These are phyloP conservation scores for Pachypanchax playfairii DNA, from an alignment of 2,113 vertebrate species.

Conservation along the genomic window DNA sequence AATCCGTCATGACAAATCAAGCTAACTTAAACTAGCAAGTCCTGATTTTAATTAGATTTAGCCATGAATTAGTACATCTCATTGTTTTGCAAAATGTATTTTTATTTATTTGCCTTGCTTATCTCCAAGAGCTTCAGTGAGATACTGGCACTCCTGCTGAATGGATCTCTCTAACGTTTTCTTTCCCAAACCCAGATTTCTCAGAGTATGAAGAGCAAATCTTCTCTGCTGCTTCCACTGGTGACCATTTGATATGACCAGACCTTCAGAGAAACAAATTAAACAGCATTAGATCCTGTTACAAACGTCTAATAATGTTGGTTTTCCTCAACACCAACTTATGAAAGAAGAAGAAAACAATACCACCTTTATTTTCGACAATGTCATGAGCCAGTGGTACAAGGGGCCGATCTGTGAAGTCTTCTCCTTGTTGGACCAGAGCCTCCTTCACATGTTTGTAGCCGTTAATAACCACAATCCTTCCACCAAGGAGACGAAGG, in stretches of 20 bases:
- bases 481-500: not conserved
- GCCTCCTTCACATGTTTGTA: conserved; percentile 78
- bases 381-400: conserved; percentile 16
- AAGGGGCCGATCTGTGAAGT: conserved; percentile 61
- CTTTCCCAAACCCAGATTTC: conserved; percentile 84
- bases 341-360: not conserved
- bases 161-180: conserved; percentile 78
- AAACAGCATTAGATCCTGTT: too few species aligned
- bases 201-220: conserved; percentile 78
- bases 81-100: too few species aligned
- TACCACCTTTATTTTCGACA: conserved; percentile 59
- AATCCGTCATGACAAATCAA: too few species aligned
- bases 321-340: too few species aligned
- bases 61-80: too few species aligned
- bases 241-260: conserved; percentile 67
- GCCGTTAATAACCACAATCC: conserved; percentile 60
- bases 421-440: conserved; percentile 74
- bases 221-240: conserved; percentile 81
- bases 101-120: conserved; percentile 74
- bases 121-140: conserved; percentile 69
- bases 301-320: too few species aligned
- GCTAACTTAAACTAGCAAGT: too few species aligned
- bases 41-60: too few species aligned
- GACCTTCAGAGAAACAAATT: conserved; percentile 55
- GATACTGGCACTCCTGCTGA: conserved; percentile 76